Conservation (phyloP, 2,797 vertebrate genomes). For the Percopsis omiscomaycus region DNA sequence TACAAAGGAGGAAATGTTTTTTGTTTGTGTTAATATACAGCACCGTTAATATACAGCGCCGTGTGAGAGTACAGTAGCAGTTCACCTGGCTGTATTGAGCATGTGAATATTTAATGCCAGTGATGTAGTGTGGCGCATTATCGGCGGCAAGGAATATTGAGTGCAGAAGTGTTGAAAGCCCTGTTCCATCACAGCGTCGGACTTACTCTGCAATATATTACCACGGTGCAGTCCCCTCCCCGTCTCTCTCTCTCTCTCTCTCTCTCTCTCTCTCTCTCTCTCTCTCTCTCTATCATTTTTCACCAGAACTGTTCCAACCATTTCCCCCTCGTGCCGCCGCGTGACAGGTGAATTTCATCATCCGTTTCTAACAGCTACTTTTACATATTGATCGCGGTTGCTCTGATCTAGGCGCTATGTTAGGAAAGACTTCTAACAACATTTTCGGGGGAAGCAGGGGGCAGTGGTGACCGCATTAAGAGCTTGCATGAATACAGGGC, state of each 20-base stretch:
- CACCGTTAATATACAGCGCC: not conserved
- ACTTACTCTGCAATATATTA: slow-evolving; percentile 51
- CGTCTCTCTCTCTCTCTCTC: not conserved
- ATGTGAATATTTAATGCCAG: slow-evolving; percentile 71
- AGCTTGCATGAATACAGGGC: slow-evolving; percentile 25
- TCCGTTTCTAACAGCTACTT: slow-evolving; percentile 28
- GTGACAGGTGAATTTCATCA: slow-evolving; percentile 39
- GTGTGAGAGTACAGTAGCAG: slow-evolving; percentile 32
- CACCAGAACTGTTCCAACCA: slow-evolving; percentile 29
- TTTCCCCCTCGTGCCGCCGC: slow-evolving; percentile 11
- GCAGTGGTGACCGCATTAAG: slow-evolving; percentile 11
- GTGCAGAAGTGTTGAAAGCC: slow-evolving; percentile 53
- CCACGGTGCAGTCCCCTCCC: slow-evolving; percentile 16
- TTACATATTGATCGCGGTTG: slow-evolving; percentile 34
- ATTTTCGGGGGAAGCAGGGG: not conserved
- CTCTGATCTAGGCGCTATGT: not conserved
- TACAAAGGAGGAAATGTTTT: not conserved
- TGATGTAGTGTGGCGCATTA: slow-evolving; percentile 73
- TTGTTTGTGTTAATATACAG: not conserved
- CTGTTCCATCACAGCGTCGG: slow-evolving; percentile 60
- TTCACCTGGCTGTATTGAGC: slow-evolving; percentile 64
- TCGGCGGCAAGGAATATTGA: slow-evolving; percentile 62
- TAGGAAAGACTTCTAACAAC: slow-evolving; percentile 19
- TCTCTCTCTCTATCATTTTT: slow-evolving; percentile 28
- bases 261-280: not conserved